These are phyloP conservation scores for Andrena fulva DNA, from an alignment of 2,888 invertebrate species.

Conservation along the genomic window DNA sequence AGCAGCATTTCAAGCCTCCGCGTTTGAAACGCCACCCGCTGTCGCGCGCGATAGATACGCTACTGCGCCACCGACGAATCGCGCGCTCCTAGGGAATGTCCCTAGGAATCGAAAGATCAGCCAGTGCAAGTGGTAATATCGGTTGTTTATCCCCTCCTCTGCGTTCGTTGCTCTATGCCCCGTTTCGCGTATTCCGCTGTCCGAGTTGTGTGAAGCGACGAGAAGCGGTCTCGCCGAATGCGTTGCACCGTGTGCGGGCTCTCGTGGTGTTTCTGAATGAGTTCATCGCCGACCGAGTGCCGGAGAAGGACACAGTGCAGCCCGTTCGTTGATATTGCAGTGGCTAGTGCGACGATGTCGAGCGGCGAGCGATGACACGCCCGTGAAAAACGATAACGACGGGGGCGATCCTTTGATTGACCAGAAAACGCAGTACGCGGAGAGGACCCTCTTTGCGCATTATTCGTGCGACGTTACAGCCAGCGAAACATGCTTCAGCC, in stretches of 20 bases:
- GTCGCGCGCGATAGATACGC: constrained; percentile 27
- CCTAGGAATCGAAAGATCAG: constrained; percentile 57
- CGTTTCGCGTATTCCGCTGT: constrained; percentile 60
- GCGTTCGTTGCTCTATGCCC: constrained; percentile 60
- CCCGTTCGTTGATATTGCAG: constrained; percentile 23
- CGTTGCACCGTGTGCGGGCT: constrained; percentile 42
- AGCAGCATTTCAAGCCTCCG: not conserved
- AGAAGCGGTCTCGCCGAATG: constrained; percentile 52
- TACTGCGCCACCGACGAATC: constrained; percentile 36
- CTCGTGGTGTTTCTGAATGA: constrained; percentile 40
- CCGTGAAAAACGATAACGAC: constrained; percentile 67
- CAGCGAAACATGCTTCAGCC: constrained; percentile 59
- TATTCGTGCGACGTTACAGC: constrained; percentile 36
- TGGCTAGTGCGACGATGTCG: constrained; percentile 43
- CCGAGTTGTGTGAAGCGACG: constrained; percentile 50
- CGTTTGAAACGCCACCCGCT: not conserved
- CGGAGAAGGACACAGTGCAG: constrained; percentile 24
- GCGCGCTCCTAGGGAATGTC: constrained; percentile 49
- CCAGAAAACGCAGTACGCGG: constrained; percentile 30
- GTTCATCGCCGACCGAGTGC: constrained; percentile 44
- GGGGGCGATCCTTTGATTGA: constrained; percentile 45
- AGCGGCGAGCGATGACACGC: constrained; percentile 73
- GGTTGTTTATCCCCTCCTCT: constrained; percentile 55
- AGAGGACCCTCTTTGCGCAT: constrained; percentile 26
- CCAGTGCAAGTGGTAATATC: constrained; percentile 50